A percentile compares a stretch with the other conserved stretches of the same genome.
Evolutionary conservation across 2,113 vertebrate species (phyloP).

Genomic region (Patagioenas fasciata): DNA sequence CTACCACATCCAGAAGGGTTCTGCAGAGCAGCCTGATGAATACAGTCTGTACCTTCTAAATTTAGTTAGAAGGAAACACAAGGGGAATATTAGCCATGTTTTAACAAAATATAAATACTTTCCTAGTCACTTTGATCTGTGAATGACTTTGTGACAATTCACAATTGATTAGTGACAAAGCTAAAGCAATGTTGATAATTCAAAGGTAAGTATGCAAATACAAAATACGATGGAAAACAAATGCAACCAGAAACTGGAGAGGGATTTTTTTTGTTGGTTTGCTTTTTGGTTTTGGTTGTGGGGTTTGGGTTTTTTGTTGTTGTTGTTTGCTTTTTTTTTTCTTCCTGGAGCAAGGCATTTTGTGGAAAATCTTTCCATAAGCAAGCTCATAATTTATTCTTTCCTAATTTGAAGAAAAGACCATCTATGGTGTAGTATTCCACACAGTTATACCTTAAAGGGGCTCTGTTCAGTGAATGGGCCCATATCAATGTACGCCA

Average conservation of each 20-base stretch:
- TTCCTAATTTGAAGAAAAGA: background rate
- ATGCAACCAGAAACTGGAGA: background rate
- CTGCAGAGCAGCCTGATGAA: conserved; percentile 56
- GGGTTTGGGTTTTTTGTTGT: no score
- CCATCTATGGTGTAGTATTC: background rate
- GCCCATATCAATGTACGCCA: background rate
- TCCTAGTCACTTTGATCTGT: conserved; percentile 28
- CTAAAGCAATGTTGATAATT: conserved; percentile 2
- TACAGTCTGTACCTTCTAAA: conserved; percentile 42
- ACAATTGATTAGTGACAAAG: conserved; percentile 24
- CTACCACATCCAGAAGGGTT: conserved; percentile 56
- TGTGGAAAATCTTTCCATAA: background rate
- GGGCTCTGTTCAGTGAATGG: background rate
- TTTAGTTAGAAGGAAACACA: conserved; percentile 31
- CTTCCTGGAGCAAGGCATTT: background rate
- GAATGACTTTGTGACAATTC: conserved; percentile 52
- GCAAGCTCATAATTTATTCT: background rate
- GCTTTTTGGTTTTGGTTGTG: no score
- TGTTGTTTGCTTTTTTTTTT: no score
- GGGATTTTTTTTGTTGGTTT: background rate
- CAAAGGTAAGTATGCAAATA: conserved; percentile 28
- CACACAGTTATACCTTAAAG: background rate
- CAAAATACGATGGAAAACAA: conserved; percentile 22
- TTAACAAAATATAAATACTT: conserved; percentile 39
- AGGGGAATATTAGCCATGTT: conserved; percentile 17